A percentile compares a stretch with the other conserved stretches of the same genome.
Evolutionary conservation across 2,797 vertebrate species (phyloP).

Genomic region (Sternotherus odoratus): DNA sequence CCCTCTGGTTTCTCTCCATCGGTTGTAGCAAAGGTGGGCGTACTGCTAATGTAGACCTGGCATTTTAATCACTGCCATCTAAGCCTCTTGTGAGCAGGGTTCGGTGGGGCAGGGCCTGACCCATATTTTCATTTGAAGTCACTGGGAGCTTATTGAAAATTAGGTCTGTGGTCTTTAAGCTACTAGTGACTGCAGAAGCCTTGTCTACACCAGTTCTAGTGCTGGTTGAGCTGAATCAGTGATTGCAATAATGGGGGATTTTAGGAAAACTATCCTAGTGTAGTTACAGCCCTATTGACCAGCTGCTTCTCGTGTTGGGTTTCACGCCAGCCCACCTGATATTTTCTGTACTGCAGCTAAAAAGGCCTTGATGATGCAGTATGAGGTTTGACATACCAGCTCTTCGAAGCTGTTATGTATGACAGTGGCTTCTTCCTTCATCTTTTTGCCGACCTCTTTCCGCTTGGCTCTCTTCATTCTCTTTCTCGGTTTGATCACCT

Average conservation of each 20-base stretch:
- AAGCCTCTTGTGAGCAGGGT: neutral
- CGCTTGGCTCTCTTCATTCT: conserved; percentile 82
- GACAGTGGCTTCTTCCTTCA: conserved; percentile 81
- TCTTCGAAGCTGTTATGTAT: conserved; percentile 79
- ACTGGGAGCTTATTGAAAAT: neutral
- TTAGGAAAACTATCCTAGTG: neutral
- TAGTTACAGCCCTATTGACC: neutral
- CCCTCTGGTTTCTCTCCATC: neutral
- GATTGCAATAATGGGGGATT: neutral
- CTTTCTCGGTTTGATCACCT: conserved; percentile 85
- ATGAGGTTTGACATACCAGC: conserved; percentile 81
- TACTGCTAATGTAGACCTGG: neutral
- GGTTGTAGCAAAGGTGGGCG: neutral
- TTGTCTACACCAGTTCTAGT: neutral
- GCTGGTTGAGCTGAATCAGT: neutral
- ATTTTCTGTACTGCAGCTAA: neutral
- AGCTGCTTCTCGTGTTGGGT: neutral
- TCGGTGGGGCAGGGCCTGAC: neutral
- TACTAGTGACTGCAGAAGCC: neutral
- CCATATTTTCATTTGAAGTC: neutral
- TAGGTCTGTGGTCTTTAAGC: neutral
- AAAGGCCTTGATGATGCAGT: neutral
- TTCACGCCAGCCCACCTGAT: neutral
- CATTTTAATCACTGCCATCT: neutral
- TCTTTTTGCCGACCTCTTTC: conserved; percentile 81